Conservation (phyloP, 2,797 vertebrate genomes). For the Bradypodion ventrale region DNA sequence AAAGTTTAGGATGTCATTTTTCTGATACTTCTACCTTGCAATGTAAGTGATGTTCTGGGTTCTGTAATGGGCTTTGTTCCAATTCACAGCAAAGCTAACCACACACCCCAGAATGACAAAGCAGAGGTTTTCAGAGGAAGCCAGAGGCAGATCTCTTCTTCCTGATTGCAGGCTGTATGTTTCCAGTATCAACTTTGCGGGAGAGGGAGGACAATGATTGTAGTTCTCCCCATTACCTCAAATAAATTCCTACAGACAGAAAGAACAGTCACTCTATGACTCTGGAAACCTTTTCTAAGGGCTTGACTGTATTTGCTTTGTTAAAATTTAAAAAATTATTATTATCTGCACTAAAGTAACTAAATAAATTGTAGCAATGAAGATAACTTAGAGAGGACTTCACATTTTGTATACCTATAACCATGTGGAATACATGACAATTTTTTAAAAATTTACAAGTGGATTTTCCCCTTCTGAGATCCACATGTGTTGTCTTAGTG, state of each 20-base stretch:
- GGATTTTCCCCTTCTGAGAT: neutral
- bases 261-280: neutral
- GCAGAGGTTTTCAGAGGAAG: neutral
- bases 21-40: neutral
- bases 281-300: neutral
- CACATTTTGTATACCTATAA: neutral
- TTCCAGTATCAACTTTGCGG: neutral
- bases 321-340: neutral
- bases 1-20: neutral
- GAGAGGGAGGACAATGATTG: neutral
- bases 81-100: neutral
- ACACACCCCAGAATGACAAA: neutral
- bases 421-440: neutral
- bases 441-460: neutral
- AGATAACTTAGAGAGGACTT: neutral
- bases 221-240: neutral
- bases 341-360: neutral
- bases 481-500: neutral
- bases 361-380: conserved; percentile 12
- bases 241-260: neutral
- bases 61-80: neutral
- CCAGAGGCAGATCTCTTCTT: neutral
- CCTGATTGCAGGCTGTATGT: neutral
- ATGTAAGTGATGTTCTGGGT: neutral
- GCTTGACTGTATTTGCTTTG: neutral